These are phyloP conservation scores for Drosophila bocki DNA, from an alignment of 1,140 invertebrate genomes.

Conservation along the genomic window DNA sequence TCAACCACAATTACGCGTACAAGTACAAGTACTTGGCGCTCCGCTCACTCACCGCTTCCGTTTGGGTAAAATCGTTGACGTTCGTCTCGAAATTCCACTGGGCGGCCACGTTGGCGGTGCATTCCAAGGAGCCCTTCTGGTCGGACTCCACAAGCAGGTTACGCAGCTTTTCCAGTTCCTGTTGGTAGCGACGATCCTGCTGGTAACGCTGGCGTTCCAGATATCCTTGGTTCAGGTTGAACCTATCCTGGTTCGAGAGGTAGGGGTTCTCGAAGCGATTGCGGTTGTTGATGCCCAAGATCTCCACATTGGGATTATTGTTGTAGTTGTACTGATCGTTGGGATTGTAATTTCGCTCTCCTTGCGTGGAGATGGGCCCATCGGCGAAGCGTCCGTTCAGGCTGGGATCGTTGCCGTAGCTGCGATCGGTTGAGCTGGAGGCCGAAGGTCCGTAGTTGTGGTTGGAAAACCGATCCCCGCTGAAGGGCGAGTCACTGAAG, in stretches of 20 bases:
- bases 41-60: conserved; percentile 90
- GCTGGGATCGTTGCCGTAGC: conserved; percentile 46
- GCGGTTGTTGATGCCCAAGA: conserved; percentile 58
- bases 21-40: conserved; percentile 5
- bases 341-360: conserved; percentile 31
- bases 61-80: conserved; percentile 92
- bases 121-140: conserved; percentile 90
- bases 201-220: conserved; percentile 72
- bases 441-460: conserved; percentile 65
- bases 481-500: conserved; percentile 78
- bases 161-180: conserved; percentile 79
- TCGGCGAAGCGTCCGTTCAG: conserved; percentile 29
- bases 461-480: conserved; percentile 65
- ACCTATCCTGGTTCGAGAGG: conserved; percentile 73
- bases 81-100: conserved; percentile 96
- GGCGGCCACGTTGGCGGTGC: conserved; percentile 92
- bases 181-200: conserved; percentile 79
- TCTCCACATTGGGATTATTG: conserved; percentile 70
- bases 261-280: conserved; percentile 79
- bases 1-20: conserved; percentile 41
- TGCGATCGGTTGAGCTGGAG: conserved; percentile 61
- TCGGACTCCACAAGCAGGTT: conserved; percentile 89
- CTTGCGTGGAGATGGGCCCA: conserved; percentile 21
- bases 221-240: conserved; percentile 75
- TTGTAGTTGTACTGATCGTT: conserved; percentile 66